Percentiles rank a stretch among this genome's conserved stretches.
Evolutionary conservation across 2,888 invertebrate species (phyloP).

Genomic region (Caenorhabditis panamensis): DNA sequence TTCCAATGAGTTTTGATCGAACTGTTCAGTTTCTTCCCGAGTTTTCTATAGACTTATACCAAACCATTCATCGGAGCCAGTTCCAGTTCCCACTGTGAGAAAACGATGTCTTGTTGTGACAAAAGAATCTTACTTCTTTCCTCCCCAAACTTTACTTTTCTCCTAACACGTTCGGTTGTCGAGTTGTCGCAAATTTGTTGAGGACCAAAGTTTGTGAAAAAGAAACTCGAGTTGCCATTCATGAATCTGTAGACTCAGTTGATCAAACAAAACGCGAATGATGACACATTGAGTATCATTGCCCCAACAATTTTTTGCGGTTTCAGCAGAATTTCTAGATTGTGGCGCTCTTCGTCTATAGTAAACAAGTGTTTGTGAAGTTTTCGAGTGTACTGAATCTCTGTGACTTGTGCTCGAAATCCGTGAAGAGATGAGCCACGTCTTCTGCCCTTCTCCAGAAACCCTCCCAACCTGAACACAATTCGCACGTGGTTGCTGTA

Average conservation of each 20-base stretch:
- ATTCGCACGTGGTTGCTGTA: slow-evolving; percentile 10
- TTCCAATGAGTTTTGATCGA: background rate
- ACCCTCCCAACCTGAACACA: no score
- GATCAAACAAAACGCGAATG: slow-evolving; percentile 43
- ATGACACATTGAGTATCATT: slow-evolving; percentile 49
- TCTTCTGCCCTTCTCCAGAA: background rate
- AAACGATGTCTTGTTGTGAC: background rate
- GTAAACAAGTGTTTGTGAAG: no score
- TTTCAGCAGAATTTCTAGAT: background rate
- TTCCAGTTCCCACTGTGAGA: slow-evolving; percentile 7
- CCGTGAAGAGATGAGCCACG: no score
- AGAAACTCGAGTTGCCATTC: slow-evolving; percentile 49
- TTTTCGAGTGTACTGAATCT: no score
- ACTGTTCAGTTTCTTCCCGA: background rate
- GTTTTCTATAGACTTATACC: no score
- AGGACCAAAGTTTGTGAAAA: slow-evolving; percentile 3
- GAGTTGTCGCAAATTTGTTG: background rate
- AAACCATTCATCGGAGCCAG: background rate
- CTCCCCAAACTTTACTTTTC: slow-evolving; percentile 26
- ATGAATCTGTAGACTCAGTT: slow-evolving; percentile 58
- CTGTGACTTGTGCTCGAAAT: no score
- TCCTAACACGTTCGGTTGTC: background rate
- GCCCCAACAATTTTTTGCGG: slow-evolving; percentile 24
- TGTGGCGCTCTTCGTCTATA: no score
- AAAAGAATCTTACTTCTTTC: background rate